Evolutionary conservation across 1,140 invertebrate species (phyloP), one percentile per base, ranked within the genome.

Genomic region (Drosophila saltans): DNA sequence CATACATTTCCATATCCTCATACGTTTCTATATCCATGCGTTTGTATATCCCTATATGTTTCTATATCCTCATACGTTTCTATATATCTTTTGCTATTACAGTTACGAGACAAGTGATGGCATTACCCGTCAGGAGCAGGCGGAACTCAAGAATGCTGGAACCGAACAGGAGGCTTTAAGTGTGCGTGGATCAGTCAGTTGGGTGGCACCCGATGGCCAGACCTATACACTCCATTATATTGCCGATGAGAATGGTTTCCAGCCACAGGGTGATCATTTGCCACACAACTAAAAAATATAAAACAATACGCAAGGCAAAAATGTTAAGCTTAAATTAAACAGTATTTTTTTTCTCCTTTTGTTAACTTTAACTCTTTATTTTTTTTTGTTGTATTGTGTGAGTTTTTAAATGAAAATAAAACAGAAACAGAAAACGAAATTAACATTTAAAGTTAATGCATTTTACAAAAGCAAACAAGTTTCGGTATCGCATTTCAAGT

Each of bases 201-300:
- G 95, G 91, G 92, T 94, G 1, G 94, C 93, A 7, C 93, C 94
- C n/a, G 95, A 96, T 83, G 96, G 96, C 11, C 93, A 93, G 30
- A 93, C 93, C 11, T 94, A 95, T 63, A 93, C 93, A 1, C 92
- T 96, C 9, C 94, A 92, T 43, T 96, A 95, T 90, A 92, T 94
- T 36, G 96, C 96, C 55, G 95, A 96, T 88, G 95, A 96, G 90
- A 95, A 96, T 65, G 96, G 96, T 7, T 97, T 96, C 94, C 95
- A 94, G 65, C 95, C 96, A 9, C 73, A 93, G 67, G 95, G 94
- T 8, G 94, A 92, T 8, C 94, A 95, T 84, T 82, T 95, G 26
- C 90, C 90, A n/a, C 77, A 78, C 28, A 74, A 81, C 56, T 85
- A 59, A 67, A 30, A 58, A 11, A 41, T 1, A 16, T 16, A 16